Conservation (phyloP, 2,797 vertebrate species). For the Sebastes elongatus region DNA sequence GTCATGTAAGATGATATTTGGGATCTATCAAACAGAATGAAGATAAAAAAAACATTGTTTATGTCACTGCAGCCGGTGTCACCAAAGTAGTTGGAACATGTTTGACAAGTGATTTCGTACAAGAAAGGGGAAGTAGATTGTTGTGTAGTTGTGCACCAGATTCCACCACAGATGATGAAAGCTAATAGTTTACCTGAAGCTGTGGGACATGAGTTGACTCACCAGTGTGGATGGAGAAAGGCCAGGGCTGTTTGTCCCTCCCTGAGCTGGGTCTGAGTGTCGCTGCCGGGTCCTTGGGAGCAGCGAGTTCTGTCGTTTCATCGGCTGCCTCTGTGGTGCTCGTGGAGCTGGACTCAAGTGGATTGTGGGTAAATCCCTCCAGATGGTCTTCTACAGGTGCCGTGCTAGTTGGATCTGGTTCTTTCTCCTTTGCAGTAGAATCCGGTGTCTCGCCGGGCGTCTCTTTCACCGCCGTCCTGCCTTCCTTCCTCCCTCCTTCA, state of each 20-base stretch:
- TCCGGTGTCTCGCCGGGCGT: constrained; percentile 47
- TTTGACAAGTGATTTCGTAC: background rate
- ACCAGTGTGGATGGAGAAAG: constrained; percentile 75
- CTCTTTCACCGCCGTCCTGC: constrained; percentile 45
- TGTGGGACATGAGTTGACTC: constrained; percentile 13
- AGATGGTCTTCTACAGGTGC: constrained; percentile 33
- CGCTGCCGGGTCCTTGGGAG: constrained; percentile 12
- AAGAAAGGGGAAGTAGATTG: background rate
- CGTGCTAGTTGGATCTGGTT: constrained; percentile 16
- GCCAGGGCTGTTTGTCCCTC: constrained; percentile 51
- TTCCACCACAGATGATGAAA: background rate
- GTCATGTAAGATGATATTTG: background rate
- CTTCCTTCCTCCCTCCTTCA: background rate
- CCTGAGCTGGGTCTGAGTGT: constrained; percentile 36
- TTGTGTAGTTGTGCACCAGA: background rate
- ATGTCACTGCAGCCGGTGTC: background rate
- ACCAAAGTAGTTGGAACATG: background rate
- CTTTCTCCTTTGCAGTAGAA: constrained; percentile 80
- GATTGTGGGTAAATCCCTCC: constrained; percentile 17
- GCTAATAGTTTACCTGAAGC: background rate
- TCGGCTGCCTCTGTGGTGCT: constrained; percentile 65
- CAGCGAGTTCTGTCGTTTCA: constrained; percentile 23
- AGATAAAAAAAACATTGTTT: background rate
- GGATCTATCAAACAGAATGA: background rate
- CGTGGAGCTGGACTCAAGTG: background rate